Evolutionary conservation across 1,140 invertebrate species (phyloP).

Genomic region (Caenorhabditis remanei): DNA sequence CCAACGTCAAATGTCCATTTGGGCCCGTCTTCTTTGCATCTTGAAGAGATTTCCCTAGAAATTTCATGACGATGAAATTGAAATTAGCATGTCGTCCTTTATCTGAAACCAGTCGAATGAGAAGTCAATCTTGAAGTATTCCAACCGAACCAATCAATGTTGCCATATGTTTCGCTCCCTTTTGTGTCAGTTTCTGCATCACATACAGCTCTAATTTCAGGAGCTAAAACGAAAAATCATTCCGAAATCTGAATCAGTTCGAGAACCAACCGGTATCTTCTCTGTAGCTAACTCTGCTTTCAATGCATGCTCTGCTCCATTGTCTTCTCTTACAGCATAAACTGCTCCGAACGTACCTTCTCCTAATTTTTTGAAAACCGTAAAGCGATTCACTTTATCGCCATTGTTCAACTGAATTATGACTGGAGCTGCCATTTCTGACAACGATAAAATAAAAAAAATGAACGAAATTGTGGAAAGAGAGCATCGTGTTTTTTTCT

Average conservation of each 20-base stretch:
- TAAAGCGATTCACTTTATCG: slow-evolving; percentile 57
- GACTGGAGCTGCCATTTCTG: slow-evolving; percentile 9
- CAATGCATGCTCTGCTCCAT: slow-evolving; percentile 59
- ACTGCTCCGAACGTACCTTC: slow-evolving; percentile 63
- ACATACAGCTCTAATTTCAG: slow-evolving; percentile 64
- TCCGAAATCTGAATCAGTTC: background rate
- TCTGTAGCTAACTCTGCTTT: slow-evolving; percentile 58
- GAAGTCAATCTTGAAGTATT: background rate
- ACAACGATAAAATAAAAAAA: background rate
- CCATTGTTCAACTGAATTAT: slow-evolving; percentile 57
- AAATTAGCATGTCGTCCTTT: slow-evolving; percentile 60
- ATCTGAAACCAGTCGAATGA: slow-evolving; percentile 44
- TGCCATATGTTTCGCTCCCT: slow-evolving; percentile 27
- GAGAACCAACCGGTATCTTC: slow-evolving; percentile 46
- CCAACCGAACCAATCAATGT: slow-evolving; percentile 4
- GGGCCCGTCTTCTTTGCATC: slow-evolving; percentile 63
- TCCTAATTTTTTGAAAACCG: slow-evolving; percentile 64
- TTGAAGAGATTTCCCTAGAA: slow-evolving; percentile 60
- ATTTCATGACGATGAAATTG: slow-evolving; percentile 66
- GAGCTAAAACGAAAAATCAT: slow-evolving; percentile 12
- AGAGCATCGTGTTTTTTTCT: too few species aligned
- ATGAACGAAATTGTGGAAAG: background rate
- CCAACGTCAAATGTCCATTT: slow-evolving; percentile 60
- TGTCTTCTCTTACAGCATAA: slow-evolving; percentile 17
- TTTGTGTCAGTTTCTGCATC: slow-evolving; percentile 46